A percentile compares a stretch with the other conserved stretches of the same genome.
phyloP scores from a whole-genome alignment of 2,797 vertebrate genomes.

The Urophycis tenuis region DNA sequence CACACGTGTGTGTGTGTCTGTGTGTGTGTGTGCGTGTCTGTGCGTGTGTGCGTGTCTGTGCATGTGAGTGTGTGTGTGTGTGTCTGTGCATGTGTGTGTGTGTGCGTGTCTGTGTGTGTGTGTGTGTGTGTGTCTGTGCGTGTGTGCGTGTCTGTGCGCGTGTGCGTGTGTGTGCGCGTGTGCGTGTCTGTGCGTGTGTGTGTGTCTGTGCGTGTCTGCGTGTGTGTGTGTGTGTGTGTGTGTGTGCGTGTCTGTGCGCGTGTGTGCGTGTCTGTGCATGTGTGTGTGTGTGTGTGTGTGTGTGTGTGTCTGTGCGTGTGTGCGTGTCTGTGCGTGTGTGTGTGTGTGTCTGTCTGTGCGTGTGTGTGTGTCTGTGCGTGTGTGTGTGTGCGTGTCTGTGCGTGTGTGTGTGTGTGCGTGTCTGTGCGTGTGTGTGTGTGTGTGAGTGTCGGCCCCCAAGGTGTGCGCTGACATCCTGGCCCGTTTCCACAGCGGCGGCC shows the following conservation, averaged over 20 bases:
- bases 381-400: conserved; percentile 7
- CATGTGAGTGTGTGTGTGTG: too few relatives aligned
- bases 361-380: neutral
- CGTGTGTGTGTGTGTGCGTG: neutral
- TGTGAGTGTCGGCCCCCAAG: conserved; percentile 45
- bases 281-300: conserved; percentile 22
- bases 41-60: conserved; percentile 9
- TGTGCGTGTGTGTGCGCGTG: conserved; percentile 22
- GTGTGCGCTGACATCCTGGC: conserved; percentile 57
- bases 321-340: neutral
- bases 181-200: neutral
- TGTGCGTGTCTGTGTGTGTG: neutral
- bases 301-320: neutral
- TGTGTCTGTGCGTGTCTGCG: neutral
- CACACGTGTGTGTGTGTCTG: neutral
- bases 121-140: conserved; percentile 8
- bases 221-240: conserved; percentile 11
- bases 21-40: neutral
- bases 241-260: conserved; percentile 17
- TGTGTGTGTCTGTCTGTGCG: conserved; percentile 3
- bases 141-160: neutral
- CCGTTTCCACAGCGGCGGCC: conserved; percentile 58
- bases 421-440: conserved; percentile 5
- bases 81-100: neutral
- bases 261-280: neutral